These are phyloP conservation scores for Naja naja DNA, from an alignment of 2,113 vertebrate species.

Conservation along the genomic window DNA sequence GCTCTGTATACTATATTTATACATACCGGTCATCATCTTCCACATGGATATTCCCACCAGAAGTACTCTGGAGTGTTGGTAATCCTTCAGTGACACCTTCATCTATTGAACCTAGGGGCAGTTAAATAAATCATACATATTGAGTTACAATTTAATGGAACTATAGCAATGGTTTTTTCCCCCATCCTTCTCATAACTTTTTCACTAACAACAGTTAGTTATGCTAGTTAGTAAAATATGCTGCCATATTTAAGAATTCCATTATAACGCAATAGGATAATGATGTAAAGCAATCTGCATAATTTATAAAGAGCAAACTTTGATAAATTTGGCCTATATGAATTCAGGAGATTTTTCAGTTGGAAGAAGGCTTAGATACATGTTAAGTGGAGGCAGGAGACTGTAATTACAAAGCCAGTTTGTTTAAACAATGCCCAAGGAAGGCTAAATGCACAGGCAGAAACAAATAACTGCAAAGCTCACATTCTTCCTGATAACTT, in stretches of 20 bases:
- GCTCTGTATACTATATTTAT: constrained; percentile 10
- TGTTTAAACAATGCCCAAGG: background rate
- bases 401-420: background rate
- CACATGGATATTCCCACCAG: constrained; percentile 79
- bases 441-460: background rate
- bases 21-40: constrained; percentile 92
- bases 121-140: constrained; percentile 37
- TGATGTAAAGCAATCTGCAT: background rate
- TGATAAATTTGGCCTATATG: background rate
- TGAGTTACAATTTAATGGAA: constrained; percentile 32
- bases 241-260: background rate
- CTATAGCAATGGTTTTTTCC: background rate
- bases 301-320: background rate
- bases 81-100: constrained; percentile 89
- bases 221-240: background rate
- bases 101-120: constrained; percentile 84
- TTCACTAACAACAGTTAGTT: background rate
- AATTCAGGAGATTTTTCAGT: background rate
- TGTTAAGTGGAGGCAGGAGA: background rate
- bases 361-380: background rate
- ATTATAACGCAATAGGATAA: background rate
- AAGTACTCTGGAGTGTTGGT: constrained; percentile 85
- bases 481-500: background rate
- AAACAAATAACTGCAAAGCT: background rate
- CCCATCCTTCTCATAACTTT: background rate